Conservation (phyloP, 2,797 vertebrate genomes). For the Pseudochirops corinnae region DNA sequence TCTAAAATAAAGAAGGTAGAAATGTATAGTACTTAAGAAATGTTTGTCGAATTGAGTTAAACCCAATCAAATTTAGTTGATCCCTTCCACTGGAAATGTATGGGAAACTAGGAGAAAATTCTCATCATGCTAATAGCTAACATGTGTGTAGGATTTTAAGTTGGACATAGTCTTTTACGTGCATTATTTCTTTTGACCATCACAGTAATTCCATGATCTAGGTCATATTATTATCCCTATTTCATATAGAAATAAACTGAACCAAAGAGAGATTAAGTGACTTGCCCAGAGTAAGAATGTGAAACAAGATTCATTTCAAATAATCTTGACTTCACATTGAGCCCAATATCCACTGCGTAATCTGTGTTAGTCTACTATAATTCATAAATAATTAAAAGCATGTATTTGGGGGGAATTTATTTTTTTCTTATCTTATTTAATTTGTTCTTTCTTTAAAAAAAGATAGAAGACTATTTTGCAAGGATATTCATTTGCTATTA, state of each 20-base stretch:
- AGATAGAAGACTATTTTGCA: neutral
- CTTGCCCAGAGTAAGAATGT: neutral
- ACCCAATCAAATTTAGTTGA: neutral
- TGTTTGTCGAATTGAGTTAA: neutral
- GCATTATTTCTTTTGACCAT: neutral
- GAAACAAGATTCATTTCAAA: neutral
- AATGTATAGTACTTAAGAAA: neutral
- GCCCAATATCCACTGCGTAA: neutral
- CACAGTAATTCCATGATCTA: neutral
- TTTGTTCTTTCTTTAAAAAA: slow-evolving; percentile 6
- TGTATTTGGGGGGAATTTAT: slow-evolving; percentile 39
- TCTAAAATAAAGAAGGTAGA: slow-evolving; percentile 20
- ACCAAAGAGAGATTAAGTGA: neutral
- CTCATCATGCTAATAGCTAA: neutral
- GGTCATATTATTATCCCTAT: neutral
- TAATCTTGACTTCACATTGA: neutral
- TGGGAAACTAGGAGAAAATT: slow-evolving; percentile 19
- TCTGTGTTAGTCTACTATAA: neutral
- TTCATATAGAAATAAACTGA: neutral
- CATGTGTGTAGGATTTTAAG: neutral
- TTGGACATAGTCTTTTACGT: neutral
- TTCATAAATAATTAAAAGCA: slow-evolving; percentile 30
- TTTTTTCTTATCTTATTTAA: slow-evolving; percentile 22
- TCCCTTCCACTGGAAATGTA: slow-evolving; percentile 13
- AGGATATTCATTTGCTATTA: slow-evolving; percentile 69